Percentiles rank a stretch among this genome's conserved stretches.
phyloP scores from a whole-genome alignment of 2,797 vertebrate species.

The Cygnus olor region DNA sequence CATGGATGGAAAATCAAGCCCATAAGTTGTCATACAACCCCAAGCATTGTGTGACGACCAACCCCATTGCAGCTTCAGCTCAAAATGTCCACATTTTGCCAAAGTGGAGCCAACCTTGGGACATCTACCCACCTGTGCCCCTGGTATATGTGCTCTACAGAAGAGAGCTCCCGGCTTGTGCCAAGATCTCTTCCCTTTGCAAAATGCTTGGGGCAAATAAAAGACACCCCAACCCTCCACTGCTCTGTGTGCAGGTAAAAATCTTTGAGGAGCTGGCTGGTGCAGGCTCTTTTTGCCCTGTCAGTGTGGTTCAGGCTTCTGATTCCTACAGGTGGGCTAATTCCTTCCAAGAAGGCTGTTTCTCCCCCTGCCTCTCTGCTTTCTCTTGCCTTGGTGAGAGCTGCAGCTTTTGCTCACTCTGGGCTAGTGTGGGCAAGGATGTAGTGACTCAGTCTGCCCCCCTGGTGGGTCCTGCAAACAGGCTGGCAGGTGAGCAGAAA shows the following conservation, averaged over 20 bases:
- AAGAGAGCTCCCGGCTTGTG: background rate
- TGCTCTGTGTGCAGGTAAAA: background rate
- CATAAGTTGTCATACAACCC: rapidly evolving
- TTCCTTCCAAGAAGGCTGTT: background rate
- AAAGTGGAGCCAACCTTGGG: background rate
- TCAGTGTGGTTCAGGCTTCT: background rate
- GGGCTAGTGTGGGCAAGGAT: background rate
- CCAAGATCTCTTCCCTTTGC: background rate
- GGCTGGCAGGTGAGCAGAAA: background rate
- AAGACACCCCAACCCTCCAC: background rate
- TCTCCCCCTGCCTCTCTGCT: background rate
- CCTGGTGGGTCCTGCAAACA: background rate
- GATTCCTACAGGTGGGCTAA: background rate
- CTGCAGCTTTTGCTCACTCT: background rate
- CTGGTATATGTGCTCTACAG: background rate
- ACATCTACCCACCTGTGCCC: background rate
- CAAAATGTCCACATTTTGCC: background rate
- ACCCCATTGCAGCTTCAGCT: background rate
- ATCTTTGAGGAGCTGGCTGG: background rate
- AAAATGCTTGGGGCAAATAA: background rate
- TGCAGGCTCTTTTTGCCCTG: background rate
- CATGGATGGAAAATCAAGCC: background rate
- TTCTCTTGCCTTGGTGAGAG: background rate
- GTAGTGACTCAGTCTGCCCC: background rate
- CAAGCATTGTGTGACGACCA: background rate